These are phyloP conservation scores for Calameuta idolon DNA, from an alignment of 2,888 invertebrate genomes.

Conservation along the genomic window DNA sequence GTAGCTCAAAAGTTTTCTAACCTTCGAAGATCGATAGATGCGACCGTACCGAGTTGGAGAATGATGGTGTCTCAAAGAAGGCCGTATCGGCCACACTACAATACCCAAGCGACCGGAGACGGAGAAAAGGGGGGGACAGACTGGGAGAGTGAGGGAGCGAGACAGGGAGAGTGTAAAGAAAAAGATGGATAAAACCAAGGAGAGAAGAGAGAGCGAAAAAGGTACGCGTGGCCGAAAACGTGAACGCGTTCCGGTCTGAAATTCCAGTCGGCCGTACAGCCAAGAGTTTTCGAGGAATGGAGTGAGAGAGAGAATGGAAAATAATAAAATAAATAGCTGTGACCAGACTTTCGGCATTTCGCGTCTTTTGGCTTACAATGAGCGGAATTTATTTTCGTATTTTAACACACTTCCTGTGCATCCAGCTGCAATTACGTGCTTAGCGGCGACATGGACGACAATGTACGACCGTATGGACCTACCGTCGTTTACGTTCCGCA, in stretches of 20 bases:
- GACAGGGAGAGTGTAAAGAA: conserved; percentile 1
- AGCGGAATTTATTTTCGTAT: not conserved
- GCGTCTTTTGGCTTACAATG: not conserved
- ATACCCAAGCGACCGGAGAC: not conserved
- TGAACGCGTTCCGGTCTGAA: not conserved
- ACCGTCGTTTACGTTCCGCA: not conserved
- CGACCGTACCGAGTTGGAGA: not conserved
- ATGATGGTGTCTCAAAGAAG: not conserved
- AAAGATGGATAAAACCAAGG: not conserved
- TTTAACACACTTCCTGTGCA: not conserved
- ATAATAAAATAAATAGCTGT: not conserved
- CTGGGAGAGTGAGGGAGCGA: not conserved
- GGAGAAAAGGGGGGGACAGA: not conserved
- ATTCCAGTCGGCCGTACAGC: not conserved
- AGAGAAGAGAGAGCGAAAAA: not conserved
- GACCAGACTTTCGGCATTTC: not conserved
- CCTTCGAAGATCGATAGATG: not conserved
- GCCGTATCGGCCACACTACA: not conserved
- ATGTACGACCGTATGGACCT: not conserved
- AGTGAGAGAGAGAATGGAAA: not conserved
- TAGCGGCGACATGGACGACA: not conserved
- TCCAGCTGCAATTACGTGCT: not conserved
- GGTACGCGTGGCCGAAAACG: not conserved
- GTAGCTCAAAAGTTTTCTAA: not conserved
- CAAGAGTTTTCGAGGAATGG: not conserved